Evolutionary conservation across 2,888 invertebrate species (phyloP).

Genomic region (Mimas tiliae): DNA sequence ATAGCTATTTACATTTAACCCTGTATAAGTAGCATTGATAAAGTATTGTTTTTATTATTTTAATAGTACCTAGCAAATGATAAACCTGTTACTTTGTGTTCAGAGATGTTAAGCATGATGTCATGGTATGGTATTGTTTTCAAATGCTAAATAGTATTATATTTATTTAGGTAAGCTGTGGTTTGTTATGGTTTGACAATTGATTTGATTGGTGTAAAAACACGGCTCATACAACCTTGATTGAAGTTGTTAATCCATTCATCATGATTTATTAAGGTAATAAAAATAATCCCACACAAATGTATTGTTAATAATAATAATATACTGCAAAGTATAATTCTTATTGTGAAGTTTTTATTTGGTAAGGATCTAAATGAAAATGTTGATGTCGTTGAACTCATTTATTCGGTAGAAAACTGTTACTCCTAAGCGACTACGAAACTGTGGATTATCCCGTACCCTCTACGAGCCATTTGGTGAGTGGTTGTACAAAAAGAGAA

Average conservation of each 20-base stretch:
- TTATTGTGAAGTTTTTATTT: not conserved
- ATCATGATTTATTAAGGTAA: not conserved
- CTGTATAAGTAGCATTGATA: not conserved
- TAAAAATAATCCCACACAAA: not conserved
- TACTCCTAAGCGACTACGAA: not conserved
- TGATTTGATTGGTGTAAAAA: conserved; percentile 3
- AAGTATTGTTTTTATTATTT: not conserved
- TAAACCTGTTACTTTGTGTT: no score
- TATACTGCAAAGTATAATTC: not conserved
- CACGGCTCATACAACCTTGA: not conserved
- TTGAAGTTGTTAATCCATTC: not conserved
- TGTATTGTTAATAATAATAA: not conserved
- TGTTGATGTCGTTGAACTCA: no score
- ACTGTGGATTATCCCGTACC: no score
- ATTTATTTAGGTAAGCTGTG: conserved; percentile 10
- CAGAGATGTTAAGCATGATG: conserved; percentile 1
- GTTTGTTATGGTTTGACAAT: conserved; percentile 22
- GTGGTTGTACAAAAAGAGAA: no score
- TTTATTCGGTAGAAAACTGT: not conserved
- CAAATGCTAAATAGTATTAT: not conserved
- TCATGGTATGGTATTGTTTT: conserved; percentile 6
- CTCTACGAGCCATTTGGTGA: no score
- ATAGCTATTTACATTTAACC: not conserved
- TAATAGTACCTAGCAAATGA: not conserved
- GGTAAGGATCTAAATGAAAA: not conserved